These are phyloP conservation scores for Plebejus melissa DNA, from an alignment of 2,888 invertebrate species.

Conservation along the genomic window DNA sequence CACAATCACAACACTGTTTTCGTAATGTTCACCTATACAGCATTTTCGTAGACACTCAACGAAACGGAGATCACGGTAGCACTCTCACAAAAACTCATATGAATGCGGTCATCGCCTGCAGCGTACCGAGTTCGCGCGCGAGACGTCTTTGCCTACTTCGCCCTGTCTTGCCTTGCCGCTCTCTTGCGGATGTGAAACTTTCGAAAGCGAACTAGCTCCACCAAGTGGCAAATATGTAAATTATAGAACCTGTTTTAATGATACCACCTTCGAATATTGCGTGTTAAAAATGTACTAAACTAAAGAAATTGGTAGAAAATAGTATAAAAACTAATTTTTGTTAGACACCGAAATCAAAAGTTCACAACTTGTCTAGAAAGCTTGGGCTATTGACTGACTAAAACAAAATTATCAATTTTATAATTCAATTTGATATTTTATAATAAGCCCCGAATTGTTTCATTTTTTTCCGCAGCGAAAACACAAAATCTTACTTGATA, in stretches of 20 bases:
- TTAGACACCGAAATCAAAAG: no score
- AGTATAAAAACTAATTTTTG: background rate
- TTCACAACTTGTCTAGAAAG: no score
- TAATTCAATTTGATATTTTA: no score
- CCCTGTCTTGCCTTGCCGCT: constrained; percentile 65
- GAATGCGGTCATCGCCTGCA: constrained; percentile 78
- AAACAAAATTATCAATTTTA: no score
- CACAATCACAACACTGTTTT: constrained; percentile 72
- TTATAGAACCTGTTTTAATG: constrained; percentile 62
- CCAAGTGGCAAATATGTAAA: constrained; percentile 76
- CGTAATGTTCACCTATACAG: constrained; percentile 70
- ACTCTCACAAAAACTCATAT: constrained; percentile 75
- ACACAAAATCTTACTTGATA: no score
- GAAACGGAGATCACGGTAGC: constrained; percentile 71
- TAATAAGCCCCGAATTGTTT: no score
- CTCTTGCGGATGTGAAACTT: constrained; percentile 79
- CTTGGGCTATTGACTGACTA: no score
- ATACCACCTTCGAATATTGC: constrained; percentile 43
- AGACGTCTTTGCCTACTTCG: constrained; percentile 72
- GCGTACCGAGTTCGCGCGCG: constrained; percentile 75
- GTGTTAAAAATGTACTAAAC: constrained; percentile 34
- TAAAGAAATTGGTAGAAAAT: constrained; percentile 16
- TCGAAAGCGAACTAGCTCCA: constrained; percentile 72
- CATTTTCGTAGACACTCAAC: constrained; percentile 74
- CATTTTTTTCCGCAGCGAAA: no score